A percentile compares a stretch with the other conserved stretches of the same genome.
phyloP scores from a whole-genome alignment of 2,888 invertebrate genomes.

The Mycalesis mineus region DNA sequence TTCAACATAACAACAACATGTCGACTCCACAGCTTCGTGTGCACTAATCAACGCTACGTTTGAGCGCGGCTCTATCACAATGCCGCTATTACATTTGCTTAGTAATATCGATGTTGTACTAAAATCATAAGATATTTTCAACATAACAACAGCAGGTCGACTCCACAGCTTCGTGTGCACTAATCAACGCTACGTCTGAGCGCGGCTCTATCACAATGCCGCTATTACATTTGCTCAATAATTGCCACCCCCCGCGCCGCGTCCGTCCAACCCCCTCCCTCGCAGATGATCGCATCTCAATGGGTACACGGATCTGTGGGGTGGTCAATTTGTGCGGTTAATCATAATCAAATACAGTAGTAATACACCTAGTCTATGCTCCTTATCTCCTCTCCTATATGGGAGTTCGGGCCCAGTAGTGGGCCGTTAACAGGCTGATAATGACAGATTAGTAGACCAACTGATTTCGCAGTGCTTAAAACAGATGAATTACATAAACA shows the following conservation, averaged over 20 bases:
- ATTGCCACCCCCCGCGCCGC: slow-evolving; percentile 54
- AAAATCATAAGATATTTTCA: too few species aligned
- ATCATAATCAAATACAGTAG: slow-evolving; percentile 22
- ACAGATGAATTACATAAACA: too few species aligned
- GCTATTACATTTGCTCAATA: slow-evolving; percentile 64
- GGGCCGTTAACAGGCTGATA: too few species aligned
- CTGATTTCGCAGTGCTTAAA: too few species aligned
- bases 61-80: slow-evolving; percentile 68
- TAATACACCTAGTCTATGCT: not conserved
- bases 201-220: slow-evolving; percentile 69
- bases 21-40: slow-evolving; percentile 41
- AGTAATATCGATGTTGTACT: too few species aligned
- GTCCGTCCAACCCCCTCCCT: slow-evolving; percentile 12
- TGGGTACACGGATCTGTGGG: slow-evolving; percentile 29
- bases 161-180: slow-evolving; percentile 47
- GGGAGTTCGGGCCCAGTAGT: too few species aligned
- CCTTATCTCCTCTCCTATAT: too few species aligned
- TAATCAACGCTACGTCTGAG: slow-evolving; percentile 70
- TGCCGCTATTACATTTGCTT: slow-evolving; percentile 67
- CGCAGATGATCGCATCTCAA: slow-evolving; percentile 37
- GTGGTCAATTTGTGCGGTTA: slow-evolving; percentile 34
- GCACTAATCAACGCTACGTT: slow-evolving; percentile 71
- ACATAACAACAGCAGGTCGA: slow-evolving; percentile 22
- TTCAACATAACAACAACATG: not conserved
- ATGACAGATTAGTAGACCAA: too few species aligned